Percentiles rank a stretch among this genome's conserved stretches.
Conservation (phyloP, 2,797 vertebrate genomes). For the Pogonophryne albipinna region DNA sequence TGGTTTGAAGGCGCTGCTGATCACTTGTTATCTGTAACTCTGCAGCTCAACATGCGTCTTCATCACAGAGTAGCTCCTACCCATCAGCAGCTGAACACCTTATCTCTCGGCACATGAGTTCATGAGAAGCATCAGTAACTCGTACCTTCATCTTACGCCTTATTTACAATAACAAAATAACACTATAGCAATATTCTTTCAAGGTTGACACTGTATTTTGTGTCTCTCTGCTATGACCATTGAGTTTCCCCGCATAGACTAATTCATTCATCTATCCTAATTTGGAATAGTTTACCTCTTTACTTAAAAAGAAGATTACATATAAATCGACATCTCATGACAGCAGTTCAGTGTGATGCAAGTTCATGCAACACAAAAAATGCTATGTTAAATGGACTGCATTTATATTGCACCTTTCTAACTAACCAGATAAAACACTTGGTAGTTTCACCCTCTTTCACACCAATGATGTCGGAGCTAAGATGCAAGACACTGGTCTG, state of each 20-base stretch:
- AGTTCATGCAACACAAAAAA: background rate
- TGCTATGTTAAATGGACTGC: too few relatives aligned
- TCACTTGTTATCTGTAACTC: constrained; percentile 41
- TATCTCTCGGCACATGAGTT: constrained; percentile 60
- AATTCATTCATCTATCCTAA: too few relatives aligned
- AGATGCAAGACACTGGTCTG: too few relatives aligned
- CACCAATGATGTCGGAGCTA: too few relatives aligned
- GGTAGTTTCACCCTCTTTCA: too few relatives aligned
- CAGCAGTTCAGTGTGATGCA: background rate
- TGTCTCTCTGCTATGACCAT: too few relatives aligned
- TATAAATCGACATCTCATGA: background rate
- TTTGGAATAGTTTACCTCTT: background rate
- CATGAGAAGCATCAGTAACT: background rate
- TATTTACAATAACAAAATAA: too few relatives aligned
- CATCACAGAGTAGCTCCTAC: background rate
- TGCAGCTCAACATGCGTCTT: constrained; percentile 22
- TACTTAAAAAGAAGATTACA: background rate
- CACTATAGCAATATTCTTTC: too few relatives aligned
- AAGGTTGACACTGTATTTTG: too few relatives aligned
- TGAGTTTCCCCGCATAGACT: background rate
- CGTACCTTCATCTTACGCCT: too few relatives aligned
- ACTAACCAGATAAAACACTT: too few relatives aligned
- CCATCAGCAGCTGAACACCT: constrained; percentile 45
- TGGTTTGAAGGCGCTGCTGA: background rate
- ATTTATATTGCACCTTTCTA: too few relatives aligned